Base-by-base conservation (phyloP, 1,140 invertebrate genomes). In the Drosophila sturtevanti region DNA sequence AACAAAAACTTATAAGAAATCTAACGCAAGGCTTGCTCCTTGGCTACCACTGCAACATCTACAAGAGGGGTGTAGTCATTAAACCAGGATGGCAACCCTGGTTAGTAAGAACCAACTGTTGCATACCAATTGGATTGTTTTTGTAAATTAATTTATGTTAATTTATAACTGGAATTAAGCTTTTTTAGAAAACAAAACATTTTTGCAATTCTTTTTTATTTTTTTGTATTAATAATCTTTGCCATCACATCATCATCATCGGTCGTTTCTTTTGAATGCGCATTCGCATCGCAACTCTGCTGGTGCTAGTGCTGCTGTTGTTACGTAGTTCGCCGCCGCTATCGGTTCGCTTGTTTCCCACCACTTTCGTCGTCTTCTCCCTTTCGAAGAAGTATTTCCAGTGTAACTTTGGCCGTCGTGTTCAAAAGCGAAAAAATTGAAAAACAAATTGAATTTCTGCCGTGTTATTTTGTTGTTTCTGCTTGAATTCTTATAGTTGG, bases 301-400 rank as follows among this genome's bases (percentile, higher is more conserved):
- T 51, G 11, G 21, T 37, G 60, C 67, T 44, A 16, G 14, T 60
- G 59, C 67, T 71, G 74, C 74, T 58, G 64, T 56, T 87, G 84
- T 86, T 86, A 86, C 82, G 81, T 86, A 72, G 79, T 37, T 67
- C 66, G 69, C 55, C 58, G 76, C 73, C 66, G 69, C 60, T 65
- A 82, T 68, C 75, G 82, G 63, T 56, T 24, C 51, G 12, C 63
- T 31, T 63, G 64, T 54, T 64, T 68, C 34, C 65, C 31, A 62
- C 75, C 68, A 34, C 79, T 48, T 87, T 86, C 82, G 74, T 62
- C 59, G 38, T 31, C 59, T 34, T 66, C 16, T 21, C 41, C 41
- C 1, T 44, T 44, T 0, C 41, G 41, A 77, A 69, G 63, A 66
- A 41, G 58, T 18, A 68, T 86, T 87, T 79, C 71, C 54, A 54